Conservation (phyloP, 2,797 vertebrate genomes). For the Tauraco hartlaubi region DNA sequence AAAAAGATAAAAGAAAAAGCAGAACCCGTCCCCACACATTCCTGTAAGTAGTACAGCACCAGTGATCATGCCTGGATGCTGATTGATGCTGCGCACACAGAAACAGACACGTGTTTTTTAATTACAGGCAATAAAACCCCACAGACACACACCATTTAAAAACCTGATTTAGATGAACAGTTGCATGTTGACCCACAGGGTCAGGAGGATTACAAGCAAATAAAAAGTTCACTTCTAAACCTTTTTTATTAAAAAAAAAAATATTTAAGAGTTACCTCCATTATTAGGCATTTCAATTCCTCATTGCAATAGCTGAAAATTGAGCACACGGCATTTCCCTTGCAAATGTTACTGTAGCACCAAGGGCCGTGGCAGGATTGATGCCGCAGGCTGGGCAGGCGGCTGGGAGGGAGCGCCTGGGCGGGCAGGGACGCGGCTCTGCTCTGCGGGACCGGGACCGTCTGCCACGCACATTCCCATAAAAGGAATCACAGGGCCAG, state of each 20-base stretch:
- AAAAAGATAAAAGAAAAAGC: constrained; percentile 14
- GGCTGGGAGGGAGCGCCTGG: not conserved
- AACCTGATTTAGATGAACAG: constrained; percentile 23
- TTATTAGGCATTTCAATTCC: not conserved
- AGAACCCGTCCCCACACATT: not conserved
- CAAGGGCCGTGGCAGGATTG: not conserved
- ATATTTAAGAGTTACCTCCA: not conserved
- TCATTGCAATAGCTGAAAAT: not conserved
- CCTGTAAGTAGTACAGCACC: not conserved
- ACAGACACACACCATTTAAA: not conserved
- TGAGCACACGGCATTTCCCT: not conserved
- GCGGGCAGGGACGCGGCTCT: not conserved
- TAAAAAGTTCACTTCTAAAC: not conserved
- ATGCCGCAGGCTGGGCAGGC: not conserved
- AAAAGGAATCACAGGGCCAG: constrained; percentile 69
- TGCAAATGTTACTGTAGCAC: not conserved
- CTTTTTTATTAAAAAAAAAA: no score
- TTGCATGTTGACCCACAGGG: not conserved
- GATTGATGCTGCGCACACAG: not conserved
- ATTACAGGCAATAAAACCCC: constrained; percentile 17
- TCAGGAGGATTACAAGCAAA: constrained; percentile 4
- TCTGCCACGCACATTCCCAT: constrained; percentile 71
- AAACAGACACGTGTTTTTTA: constrained; percentile 8
- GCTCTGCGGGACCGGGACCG: not conserved
- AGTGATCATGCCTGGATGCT: not conserved